Base-by-base conservation (phyloP, 1,140 invertebrate genomes). In the Sipha flava region DNA sequence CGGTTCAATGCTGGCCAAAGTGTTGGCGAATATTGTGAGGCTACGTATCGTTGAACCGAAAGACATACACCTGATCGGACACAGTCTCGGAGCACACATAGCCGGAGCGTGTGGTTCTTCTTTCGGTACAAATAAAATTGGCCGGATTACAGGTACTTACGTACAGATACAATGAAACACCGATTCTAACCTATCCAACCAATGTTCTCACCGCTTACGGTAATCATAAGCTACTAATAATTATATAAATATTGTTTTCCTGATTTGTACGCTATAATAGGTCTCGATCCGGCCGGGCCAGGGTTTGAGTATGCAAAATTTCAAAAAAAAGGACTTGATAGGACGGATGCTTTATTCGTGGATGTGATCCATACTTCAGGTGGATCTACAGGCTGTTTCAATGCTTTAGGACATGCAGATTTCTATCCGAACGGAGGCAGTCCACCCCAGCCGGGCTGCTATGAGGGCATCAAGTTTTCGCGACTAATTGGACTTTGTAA, bases 41-140 rank as follows among this genome's bases (percentile, higher is more conserved):
- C 26, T 80, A 1, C 26, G 23, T 0, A 0, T 79, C 29, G 4
- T 75, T 43, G 0, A 54, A n/a, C 10, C 52, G 6, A 2, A 49
- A 4, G 18, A 80, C 12, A 47, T 81, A 31, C 81, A 81, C 31
- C 9, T 81, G 26, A 81, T 81, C 18, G 94, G 94, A 0, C 94
- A 95, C 86, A 95, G 93, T 81, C 86, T 96, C 9, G 94, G 94
- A 0, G 91, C 93, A 0, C 94, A 96, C 82, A 90, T 95, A n/a
- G 90, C 91, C 1, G 93, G 93, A 1, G 91, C 92, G 80, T 88
- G 91, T 0, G 94, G 93, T 1, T 87, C 86, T 77, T 87, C 87
- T 81, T 85, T 88, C 3, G 87, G 87, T 0, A 87, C 88, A 3
- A 81, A 83, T 29, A 84, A 83, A 45, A 83, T 91, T 2, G 89